A percentile compares a stretch with the other conserved stretches of the same genome.
Evolutionary conservation across 2,113 vertebrate species (phyloP).

Genomic region (Ranitomeya variabilis): DNA sequence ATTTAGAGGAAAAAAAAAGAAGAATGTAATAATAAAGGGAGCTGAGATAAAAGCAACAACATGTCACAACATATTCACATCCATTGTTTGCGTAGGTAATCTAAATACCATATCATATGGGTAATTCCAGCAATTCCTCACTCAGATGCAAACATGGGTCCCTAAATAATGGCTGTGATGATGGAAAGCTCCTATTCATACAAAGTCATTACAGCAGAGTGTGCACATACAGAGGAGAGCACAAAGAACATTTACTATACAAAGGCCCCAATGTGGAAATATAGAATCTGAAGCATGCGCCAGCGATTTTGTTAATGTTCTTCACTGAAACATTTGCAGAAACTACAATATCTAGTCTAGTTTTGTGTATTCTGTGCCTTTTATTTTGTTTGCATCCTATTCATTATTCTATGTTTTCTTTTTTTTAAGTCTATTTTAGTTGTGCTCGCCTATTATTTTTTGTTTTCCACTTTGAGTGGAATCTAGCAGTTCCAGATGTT

Average conservation of each 20-base stretch:
- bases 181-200: neutral
- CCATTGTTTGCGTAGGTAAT: constrained; percentile 1
- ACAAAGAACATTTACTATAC: constrained; percentile 7
- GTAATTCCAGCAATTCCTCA: neutral
- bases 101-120: neutral
- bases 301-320: constrained; percentile 20
- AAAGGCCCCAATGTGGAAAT: constrained; percentile 2
- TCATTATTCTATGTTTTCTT: too few species aligned
- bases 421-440: too few species aligned
- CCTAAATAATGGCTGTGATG: constrained; percentile 6
- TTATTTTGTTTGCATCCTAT: too few species aligned
- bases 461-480: too few species aligned
- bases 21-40: too few species aligned
- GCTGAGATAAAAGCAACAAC: neutral
- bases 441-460: too few species aligned
- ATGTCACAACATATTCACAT: neutral
- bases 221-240: neutral
- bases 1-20: neutral
- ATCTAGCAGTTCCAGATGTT: too few species aligned
- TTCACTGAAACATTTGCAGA: constrained; percentile 1
- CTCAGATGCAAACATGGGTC: neutral
- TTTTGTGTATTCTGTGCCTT: too few species aligned
- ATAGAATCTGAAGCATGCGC: neutral
- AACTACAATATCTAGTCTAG: neutral
- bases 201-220: constrained; percentile 20